phyloP scores from a whole-genome alignment of 2,888 invertebrate species.

The Athrips mouffetella region DNA sequence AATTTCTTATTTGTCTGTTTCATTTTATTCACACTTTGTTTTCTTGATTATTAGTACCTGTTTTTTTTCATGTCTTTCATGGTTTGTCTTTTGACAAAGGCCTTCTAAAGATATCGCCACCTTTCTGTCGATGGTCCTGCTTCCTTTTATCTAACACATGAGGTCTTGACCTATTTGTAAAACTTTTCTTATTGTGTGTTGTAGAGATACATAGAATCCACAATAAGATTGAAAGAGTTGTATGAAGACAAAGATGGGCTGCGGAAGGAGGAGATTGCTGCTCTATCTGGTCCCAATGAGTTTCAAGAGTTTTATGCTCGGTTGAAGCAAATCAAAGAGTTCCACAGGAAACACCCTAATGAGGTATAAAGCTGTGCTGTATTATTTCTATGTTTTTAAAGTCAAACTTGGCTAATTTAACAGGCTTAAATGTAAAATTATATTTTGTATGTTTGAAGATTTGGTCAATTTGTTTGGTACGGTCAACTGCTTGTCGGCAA shows the following conservation, averaged over 20 bases:
- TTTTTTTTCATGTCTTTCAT: background rate
- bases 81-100: background rate
- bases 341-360: constrained; percentile 96
- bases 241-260: constrained; percentile 98
- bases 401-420: too few species aligned
- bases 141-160: too few species aligned
- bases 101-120: too few species aligned
- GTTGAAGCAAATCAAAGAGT: constrained; percentile 96
- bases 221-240: constrained; percentile 89
- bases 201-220: constrained; percentile 85
- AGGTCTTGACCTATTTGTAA: too few species aligned
- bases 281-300: constrained; percentile 98
- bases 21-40: too few species aligned
- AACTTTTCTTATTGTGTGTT: constrained; percentile 20
- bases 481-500: too few species aligned
- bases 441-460: too few species aligned
- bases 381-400: too few species aligned
- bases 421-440: background rate
- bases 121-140: too few species aligned
- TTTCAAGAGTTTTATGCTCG: constrained; percentile 98
- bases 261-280: constrained; percentile 95
- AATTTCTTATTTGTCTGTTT: too few species aligned
- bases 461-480: too few species aligned
- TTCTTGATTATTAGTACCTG: too few species aligned
- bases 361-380: constrained; percentile 87